Conservation (phyloP, 2,888 invertebrate species). For the Boloria euphrosyne region DNA sequence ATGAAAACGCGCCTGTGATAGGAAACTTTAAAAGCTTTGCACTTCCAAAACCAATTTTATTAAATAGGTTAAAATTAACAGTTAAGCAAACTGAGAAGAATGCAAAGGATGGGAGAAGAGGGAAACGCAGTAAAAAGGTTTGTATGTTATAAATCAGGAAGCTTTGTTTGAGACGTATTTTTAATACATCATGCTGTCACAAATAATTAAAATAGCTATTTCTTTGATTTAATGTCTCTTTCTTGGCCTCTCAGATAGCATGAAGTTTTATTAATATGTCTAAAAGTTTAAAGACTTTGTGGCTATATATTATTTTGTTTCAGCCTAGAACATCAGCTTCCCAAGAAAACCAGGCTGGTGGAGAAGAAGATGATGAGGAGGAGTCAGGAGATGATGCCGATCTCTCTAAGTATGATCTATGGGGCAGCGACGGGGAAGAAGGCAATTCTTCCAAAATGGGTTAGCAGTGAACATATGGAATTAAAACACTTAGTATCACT, state of each 20-base stretch:
- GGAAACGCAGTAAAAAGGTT: slow-evolving; percentile 68
- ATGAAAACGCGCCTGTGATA: slow-evolving; percentile 68
- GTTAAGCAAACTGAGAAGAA: slow-evolving; percentile 64
- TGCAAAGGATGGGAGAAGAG: slow-evolving; percentile 57
- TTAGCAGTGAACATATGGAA: slow-evolving; percentile 43
- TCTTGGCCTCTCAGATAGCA: slow-evolving; percentile 3
- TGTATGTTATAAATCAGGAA: slow-evolving; percentile 51
- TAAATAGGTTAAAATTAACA: slow-evolving; percentile 73
- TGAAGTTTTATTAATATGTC: slow-evolving; percentile 29
- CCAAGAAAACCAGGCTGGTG: slow-evolving; percentile 70
- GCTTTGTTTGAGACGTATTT: slow-evolving; percentile 23
- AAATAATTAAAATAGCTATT: neutral
- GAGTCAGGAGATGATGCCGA: slow-evolving; percentile 85
- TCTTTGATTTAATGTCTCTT: neutral
- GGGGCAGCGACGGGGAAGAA: slow-evolving; percentile 85
- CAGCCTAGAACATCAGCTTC: slow-evolving; percentile 64
- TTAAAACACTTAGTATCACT: slow-evolving; percentile 10
- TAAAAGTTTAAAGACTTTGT: neutral
- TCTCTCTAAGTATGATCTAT: slow-evolving; percentile 90
- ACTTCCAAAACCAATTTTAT: slow-evolving; percentile 73
- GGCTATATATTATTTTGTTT: slow-evolving; percentile 54
- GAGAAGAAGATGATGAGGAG: slow-evolving; percentile 82
- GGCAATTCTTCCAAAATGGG: slow-evolving; percentile 62
- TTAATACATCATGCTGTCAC: slow-evolving; percentile 24
- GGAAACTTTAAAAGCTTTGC: slow-evolving; percentile 80